A percentile compares a stretch with the other conserved stretches of the same genome.
Conservation (phyloP, 2,888 invertebrate genomes). For the Monoplex corrugatus region DNA sequence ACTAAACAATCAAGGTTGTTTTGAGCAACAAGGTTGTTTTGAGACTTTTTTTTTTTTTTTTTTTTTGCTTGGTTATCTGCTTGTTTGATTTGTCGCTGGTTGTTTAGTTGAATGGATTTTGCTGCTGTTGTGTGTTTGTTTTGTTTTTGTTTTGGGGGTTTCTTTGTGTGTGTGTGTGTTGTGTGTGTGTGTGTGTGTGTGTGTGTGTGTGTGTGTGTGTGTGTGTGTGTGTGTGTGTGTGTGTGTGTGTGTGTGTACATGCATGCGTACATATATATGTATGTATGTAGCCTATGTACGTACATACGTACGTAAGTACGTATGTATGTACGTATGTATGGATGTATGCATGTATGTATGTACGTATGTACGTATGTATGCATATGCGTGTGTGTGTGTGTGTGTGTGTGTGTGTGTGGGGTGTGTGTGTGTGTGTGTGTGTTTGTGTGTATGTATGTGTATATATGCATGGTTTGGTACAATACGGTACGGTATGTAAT, state of each 20-base stretch:
- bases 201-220: conserved; percentile 29
- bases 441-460: neutral
- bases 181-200: neutral
- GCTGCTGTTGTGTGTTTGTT: neutral
- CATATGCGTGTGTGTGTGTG: neutral
- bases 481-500: neutral
- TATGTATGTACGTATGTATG: conserved; percentile 1
- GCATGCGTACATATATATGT: neutral
- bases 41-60: too few relatives aligned
- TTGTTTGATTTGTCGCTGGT: too few relatives aligned
- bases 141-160: neutral
- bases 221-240: neutral
- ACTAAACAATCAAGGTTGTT: too few relatives aligned
- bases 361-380: neutral
- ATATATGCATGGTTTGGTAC: neutral
- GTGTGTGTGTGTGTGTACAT: neutral
- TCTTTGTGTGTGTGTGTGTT: neutral
- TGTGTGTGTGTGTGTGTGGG: conserved; percentile 6
- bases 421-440: too few relatives aligned
- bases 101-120: too few relatives aligned
- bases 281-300: neutral
- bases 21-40: too few relatives aligned
- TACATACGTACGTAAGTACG: neutral
- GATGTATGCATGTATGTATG: neutral
- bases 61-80: too few relatives aligned